phyloP scores from a whole-genome alignment of 2,888 invertebrate genomes.

The Gymnoscelis rufifasciata region DNA sequence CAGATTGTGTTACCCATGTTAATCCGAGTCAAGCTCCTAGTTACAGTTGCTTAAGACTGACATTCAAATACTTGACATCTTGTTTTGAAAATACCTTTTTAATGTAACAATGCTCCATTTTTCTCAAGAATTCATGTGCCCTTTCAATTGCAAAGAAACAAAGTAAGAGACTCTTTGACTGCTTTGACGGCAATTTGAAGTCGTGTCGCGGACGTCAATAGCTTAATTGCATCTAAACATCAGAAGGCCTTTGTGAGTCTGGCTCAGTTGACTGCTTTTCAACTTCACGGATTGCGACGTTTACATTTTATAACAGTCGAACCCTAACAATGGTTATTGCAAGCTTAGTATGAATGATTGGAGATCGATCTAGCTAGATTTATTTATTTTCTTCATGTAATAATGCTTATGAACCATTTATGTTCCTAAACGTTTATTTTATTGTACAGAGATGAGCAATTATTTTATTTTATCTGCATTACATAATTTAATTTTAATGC shows the following conservation, averaged over 20 bases:
- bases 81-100: no score
- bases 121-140: neutral
- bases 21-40: no score
- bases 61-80: no score
- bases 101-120: neutral
- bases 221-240: slow-evolving; percentile 7
- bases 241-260: slow-evolving; percentile 1
- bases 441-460: no score
- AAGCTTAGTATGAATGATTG: no score
- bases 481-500: no score
- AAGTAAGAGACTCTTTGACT: neutral
- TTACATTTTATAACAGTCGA: neutral
- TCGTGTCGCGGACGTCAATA: slow-evolving; percentile 2
- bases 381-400: neutral
- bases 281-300: neutral
- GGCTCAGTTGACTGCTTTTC: neutral
- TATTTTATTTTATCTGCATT: no score
- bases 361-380: no score
- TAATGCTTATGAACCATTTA: neutral
- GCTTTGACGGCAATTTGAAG: neutral
- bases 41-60: no score
- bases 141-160: neutral
- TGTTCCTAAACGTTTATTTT: no score
- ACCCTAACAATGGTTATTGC: neutral
- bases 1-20: no score